These are phyloP conservation scores for Amiota communis DNA, from an alignment of 2,888 invertebrate species.

Conservation along the genomic window DNA sequence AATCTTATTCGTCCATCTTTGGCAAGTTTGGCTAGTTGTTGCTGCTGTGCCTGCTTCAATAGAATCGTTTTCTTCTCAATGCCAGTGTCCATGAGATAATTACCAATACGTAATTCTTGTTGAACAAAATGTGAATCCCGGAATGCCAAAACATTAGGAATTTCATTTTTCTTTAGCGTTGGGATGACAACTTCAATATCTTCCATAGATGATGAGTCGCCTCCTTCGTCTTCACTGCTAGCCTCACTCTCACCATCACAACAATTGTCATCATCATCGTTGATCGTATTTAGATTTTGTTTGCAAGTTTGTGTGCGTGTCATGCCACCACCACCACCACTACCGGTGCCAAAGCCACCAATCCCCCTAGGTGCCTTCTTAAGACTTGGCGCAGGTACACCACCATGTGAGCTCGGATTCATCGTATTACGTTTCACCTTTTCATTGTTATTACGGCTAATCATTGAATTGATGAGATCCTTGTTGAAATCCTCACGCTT, in stretches of 20 bases:
- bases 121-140: slow-evolving; percentile 72
- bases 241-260: slow-evolving; percentile 35
- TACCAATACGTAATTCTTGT: slow-evolving; percentile 72
- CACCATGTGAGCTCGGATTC: slow-evolving; percentile 21
- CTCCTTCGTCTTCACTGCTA: slow-evolving; percentile 38
- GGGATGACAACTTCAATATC: slow-evolving; percentile 52
- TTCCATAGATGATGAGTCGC: slow-evolving; percentile 34
- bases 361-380: slow-evolving; percentile 4
- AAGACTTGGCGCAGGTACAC: background rate
- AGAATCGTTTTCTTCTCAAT: slow-evolving; percentile 68
- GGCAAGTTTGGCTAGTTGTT: slow-evolving; percentile 47
- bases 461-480: slow-evolving; percentile 62
- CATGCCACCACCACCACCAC: slow-evolving; percentile 45
- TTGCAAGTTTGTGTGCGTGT: slow-evolving; percentile 69
- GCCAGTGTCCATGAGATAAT: slow-evolving; percentile 72
- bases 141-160: slow-evolving; percentile 71
- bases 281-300: slow-evolving; percentile 65
- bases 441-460: slow-evolving; percentile 51
- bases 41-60: slow-evolving; percentile 52
- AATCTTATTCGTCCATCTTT: slow-evolving; percentile 65
- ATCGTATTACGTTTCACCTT: slow-evolving; percentile 54
- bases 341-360: slow-evolving; percentile 12
- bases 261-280: slow-evolving; percentile 40
- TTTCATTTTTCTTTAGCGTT: slow-evolving; percentile 70
- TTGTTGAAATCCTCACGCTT: slow-evolving; percentile 73